Conservation (phyloP, 2,797 vertebrate species). For the Psittacula echo region DNA sequence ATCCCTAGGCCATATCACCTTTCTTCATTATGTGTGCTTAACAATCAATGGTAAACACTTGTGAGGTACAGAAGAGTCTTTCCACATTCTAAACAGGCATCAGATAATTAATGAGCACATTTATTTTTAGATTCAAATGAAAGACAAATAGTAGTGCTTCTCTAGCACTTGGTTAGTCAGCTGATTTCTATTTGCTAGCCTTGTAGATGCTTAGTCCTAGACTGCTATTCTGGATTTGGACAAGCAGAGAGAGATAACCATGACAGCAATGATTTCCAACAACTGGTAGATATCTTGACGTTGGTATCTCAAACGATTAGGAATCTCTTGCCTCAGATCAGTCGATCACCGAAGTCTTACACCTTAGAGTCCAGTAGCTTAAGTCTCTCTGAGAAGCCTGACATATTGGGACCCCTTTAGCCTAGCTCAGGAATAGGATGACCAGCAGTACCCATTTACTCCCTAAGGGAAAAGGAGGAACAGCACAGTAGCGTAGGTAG, state of each 20-base stretch:
- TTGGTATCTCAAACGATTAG: neutral
- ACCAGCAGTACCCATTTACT: rapidly evolving
- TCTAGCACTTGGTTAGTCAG: neutral
- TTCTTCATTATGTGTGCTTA: neutral
- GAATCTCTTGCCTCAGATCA: neutral
- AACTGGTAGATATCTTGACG: rapidly evolving
- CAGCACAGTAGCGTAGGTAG: neutral
- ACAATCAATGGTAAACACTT: neutral
- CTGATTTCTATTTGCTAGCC: neutral
- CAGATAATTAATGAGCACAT: neutral
- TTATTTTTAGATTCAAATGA: neutral
- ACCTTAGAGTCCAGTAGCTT: neutral
- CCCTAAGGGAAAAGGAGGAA: rapidly evolving
- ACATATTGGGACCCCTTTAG: neutral
- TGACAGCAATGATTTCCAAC: neutral
- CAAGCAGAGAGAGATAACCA: neutral
- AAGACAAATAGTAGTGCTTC: neutral
- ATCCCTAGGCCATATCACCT: neutral
- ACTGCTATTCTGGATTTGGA: neutral
- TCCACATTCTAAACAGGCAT: neutral
- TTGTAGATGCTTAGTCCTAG: neutral
- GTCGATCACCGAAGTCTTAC: neutral
- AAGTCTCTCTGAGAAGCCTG: neutral
- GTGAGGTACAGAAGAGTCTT: neutral
- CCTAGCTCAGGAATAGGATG: neutral